Percentiles rank a stretch among this genome's conserved stretches.
phyloP scores from a whole-genome alignment of 1,140 invertebrate genomes.

The Euwallacea similis region DNA sequence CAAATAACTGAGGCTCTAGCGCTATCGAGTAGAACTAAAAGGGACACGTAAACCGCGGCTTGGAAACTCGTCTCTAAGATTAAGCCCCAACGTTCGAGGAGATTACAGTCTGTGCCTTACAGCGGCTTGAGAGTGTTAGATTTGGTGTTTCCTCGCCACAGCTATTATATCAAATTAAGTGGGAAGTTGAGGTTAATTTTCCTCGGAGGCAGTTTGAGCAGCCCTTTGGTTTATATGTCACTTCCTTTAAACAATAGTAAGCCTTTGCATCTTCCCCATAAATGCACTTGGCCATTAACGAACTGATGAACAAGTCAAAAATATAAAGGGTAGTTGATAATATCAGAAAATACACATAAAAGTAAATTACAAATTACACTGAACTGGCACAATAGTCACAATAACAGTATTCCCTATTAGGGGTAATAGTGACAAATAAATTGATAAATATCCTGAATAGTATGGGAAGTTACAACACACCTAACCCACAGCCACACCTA shows the following conservation, averaged over 20 bases:
- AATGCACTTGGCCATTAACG: too few relatives aligned
- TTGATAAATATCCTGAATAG: too few relatives aligned
- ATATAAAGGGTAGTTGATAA: too few relatives aligned
- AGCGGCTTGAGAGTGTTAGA: slow-evolving; percentile 32
- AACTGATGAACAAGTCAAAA: too few relatives aligned
- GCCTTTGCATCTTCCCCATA: background rate
- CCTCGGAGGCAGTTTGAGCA: background rate
- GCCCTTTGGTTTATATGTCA: background rate
- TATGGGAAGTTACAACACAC: too few relatives aligned
- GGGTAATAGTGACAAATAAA: too few relatives aligned
- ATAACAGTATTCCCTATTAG: too few relatives aligned
- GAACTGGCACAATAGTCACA: too few relatives aligned
- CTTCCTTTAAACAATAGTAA: background rate
- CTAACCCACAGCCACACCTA: too few relatives aligned
- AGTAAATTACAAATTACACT: too few relatives aligned
- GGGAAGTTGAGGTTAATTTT: slow-evolving; percentile 30
- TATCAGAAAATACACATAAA: too few relatives aligned
- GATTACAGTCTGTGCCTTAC: slow-evolving; percentile 34
- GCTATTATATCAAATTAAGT: slow-evolving; percentile 36
- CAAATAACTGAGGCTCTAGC: background rate
- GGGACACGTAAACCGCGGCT: slow-evolving; percentile 17
- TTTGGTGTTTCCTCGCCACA: slow-evolving; percentile 32
- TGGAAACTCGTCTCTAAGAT: slow-evolving; percentile 26
- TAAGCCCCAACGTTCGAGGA: slow-evolving; percentile 21
- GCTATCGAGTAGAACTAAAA: slow-evolving; percentile 11